These are phyloP conservation scores for Microcebus griseorufus DNA, from an alignment of 2,113 vertebrate species.

Conservation along the genomic window DNA sequence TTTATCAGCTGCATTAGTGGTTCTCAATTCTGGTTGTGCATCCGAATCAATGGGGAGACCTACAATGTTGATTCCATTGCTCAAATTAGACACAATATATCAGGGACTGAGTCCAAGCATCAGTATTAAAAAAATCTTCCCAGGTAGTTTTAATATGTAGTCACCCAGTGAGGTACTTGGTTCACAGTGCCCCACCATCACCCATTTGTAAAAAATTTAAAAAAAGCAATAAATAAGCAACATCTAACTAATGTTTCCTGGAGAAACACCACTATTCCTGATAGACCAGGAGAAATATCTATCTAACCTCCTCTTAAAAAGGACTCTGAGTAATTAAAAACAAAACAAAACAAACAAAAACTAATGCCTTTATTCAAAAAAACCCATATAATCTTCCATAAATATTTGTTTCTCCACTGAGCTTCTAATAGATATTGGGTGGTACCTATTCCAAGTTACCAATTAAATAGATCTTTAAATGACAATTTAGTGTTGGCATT, in stretches of 20 bases:
- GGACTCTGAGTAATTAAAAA: neutral
- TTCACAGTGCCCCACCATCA: neutral
- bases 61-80: neutral
- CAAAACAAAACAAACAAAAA: neutral
- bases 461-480: conserved; percentile 69
- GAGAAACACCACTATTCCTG: neutral
- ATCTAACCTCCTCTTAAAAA: neutral
- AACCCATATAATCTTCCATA: neutral
- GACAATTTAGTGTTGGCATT: conserved; percentile 56
- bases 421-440: conserved; percentile 25
- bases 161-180: neutral
- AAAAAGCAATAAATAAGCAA: conserved; percentile 15
- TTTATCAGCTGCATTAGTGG: neutral
- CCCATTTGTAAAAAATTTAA: conserved; percentile 5
- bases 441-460: conserved; percentile 57
- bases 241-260: neutral
- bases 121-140: neutral
- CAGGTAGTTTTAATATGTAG: neutral
- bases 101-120: neutral
- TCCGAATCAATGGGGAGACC: neutral
- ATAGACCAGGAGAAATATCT: neutral
- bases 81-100: conserved; percentile 7
- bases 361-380: neutral
- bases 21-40: neutral
- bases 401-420: conserved; percentile 13